These are phyloP conservation scores for Drosophila kuntzei DNA, from an alignment of 2,888 invertebrate genomes.

Conservation along the genomic window DNA sequence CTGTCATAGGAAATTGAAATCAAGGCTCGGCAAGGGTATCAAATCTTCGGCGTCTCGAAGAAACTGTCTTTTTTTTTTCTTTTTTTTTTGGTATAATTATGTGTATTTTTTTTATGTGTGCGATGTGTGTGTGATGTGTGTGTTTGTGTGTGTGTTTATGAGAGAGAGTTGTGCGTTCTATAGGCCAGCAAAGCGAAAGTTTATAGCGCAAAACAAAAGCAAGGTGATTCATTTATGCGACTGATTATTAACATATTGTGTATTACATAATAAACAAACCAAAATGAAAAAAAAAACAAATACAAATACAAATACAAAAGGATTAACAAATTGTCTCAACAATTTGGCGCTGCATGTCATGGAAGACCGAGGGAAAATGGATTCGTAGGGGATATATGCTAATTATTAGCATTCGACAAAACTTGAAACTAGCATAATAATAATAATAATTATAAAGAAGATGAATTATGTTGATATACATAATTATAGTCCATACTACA, in stretches of 20 bases:
- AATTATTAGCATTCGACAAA: conserved; percentile 5
- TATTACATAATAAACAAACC: conserved; percentile 55
- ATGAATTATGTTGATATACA: conserved; percentile 1
- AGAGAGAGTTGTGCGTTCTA: conserved; percentile 5
- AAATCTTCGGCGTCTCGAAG: neutral
- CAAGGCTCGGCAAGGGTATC: neutral
- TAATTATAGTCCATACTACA: conserved; percentile 6
- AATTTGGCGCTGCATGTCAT: conserved; percentile 48
- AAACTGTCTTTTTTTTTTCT: neutral
- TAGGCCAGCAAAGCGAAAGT: conserved; percentile 33
- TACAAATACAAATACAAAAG: no score
- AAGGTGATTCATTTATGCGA: conserved; percentile 82
- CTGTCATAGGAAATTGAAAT: no score
- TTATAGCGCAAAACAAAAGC: conserved; percentile 55
- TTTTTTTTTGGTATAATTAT: conserved; percentile 2
- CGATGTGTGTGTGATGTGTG: neutral
- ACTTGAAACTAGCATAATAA: neutral
- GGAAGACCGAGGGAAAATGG: conserved; percentile 8
- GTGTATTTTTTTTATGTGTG: conserved; percentile 4
- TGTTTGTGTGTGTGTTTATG: conserved; percentile 1
- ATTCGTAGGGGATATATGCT: conserved; percentile 57
- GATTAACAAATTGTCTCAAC: conserved; percentile 36
- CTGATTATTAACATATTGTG: conserved; percentile 78
- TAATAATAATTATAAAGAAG: no score
- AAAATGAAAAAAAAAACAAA: neutral